Evolutionary conservation across 2,888 invertebrate species (phyloP), one percentile per base, ranked within the genome.

Genomic region (Choreutis nemorana): DNA sequence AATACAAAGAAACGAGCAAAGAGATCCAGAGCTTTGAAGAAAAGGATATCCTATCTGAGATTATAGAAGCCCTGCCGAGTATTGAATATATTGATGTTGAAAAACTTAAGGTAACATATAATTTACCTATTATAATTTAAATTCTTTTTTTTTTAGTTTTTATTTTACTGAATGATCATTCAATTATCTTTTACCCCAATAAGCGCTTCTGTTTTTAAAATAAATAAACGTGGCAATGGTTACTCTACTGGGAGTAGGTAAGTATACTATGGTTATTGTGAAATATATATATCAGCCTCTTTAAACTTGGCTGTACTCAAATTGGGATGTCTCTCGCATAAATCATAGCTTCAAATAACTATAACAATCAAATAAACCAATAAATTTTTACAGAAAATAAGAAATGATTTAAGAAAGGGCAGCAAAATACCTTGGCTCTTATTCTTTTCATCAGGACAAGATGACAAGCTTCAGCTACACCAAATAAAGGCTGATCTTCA

Each of bases 401-500:
- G 73, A 28, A 59, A 55, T 11, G 36, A 52, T 18, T 45, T 75
- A 4, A 60, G 77, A 2, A 50, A 38, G 2, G 62, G 59, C 2
- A 41, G 45, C 1, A 44, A 44, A 2, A 54, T 43, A 1, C 50
- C 71, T 0, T 71, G 65, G 68, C 62, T 63, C 5, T 28, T 78
- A 2, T 65, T 59, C 33, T 73, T 77, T 42, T 55, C 63, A 0
- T 42, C 50, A 1, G 45, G 56, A 34, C 55, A 39, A 3, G 47
- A 51, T 2, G 50, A 63, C 26, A 54, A 45, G 21, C 42, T 77
- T 18, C 38, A 53, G 9, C 35, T 68, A 52, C 78, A 55, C 61
- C 82, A 53, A 49, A 89, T 39, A 81, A 81, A 49, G 62, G 72
- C 37, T 51, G 73, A 50, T 2, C 55, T 61, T 26, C 55, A 63